A percentile compares a stretch with the other conserved stretches of the same genome.
These are phyloP conservation scores for Muntiacus reevesi DNA, from an alignment of 2,113 vertebrate species.

Conservation along the genomic window DNA sequence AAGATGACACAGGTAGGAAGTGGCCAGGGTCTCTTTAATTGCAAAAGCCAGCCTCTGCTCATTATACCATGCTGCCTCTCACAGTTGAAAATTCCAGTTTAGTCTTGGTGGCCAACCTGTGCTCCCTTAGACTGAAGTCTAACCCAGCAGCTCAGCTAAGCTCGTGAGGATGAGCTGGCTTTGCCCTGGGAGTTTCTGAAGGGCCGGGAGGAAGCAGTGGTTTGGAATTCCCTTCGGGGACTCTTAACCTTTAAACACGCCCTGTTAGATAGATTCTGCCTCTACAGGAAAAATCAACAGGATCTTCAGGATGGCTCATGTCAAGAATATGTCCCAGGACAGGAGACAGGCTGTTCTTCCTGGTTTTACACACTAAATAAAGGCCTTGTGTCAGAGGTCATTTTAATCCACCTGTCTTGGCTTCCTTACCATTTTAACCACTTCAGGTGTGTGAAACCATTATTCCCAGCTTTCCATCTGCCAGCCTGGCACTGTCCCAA, in stretches of 20 bases:
- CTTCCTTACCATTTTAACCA: neutral
- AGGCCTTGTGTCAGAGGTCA: neutral
- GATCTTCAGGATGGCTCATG: neutral
- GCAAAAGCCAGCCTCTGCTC: neutral
- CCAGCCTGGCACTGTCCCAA: neutral
- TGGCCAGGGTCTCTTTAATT: neutral
- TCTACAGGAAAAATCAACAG: conserved; percentile 34
- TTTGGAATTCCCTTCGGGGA: neutral
- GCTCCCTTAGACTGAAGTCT: neutral
- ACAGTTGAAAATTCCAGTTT: neutral
- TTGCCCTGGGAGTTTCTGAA: neutral
- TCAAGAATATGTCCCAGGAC: neutral
- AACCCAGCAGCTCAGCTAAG: neutral
- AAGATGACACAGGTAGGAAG: neutral
- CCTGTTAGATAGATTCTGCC: neutral
- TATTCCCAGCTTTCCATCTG: neutral
- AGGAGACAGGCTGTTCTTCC: conserved; percentile 43
- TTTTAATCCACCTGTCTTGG: neutral
- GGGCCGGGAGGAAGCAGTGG: neutral
- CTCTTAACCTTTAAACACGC: neutral
- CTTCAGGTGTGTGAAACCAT: neutral
- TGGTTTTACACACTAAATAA: neutral
- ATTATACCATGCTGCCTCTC: neutral
- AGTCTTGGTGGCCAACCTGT: neutral
- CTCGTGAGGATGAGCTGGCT: neutral